Base-by-base conservation (phyloP, 1,140 invertebrate species). In the Drosophila fuyamai region DNA sequence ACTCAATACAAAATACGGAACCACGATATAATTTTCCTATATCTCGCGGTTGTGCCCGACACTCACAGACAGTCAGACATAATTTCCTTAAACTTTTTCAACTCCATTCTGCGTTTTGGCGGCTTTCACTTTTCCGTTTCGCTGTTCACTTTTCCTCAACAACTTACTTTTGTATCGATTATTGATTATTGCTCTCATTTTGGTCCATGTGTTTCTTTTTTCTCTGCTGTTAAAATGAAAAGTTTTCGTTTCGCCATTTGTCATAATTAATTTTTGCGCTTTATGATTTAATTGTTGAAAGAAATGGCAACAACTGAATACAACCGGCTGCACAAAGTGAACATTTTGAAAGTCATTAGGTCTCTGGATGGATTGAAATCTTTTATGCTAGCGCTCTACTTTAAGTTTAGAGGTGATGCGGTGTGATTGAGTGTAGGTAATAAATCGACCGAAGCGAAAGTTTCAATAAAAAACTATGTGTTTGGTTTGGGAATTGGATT, bases 211-310 rank as follows among this genome's bases (percentile, higher is more conserved):
- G 23, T 50, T 36, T 55, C n/a, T 58, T 66, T 51, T 18, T 23
- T 47, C 27, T n/a, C n/a, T 46, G n/a, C 40, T 71, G 59, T 46
- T 65, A 62, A 85, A 86, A 85, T 72, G 79, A 86, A 82, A 79
- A 83, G 83, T 83, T 86, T 86, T 86, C 50, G 76, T 67, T 73
- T 62, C 47, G 57, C 72, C 63, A 83, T 88, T 88, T 89, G 83
- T 77, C 84, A 83, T 88, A 89, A 88, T 88, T 88, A 88, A 77
- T 77, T 86, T 79, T 65, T 73, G 76, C 65, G 75, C 75, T 76
- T 66, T 88, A 79, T 71, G 73, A 86, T 78, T 85, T 79, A 82
- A 76, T 81, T 81, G 53, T 71, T 50, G 14, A 18, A 18, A 71
- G 65, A 71, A 71, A 71, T 48, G 36, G 51, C 63, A 41, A 23